Conservation (phyloP, 2,888 invertebrate genomes). For the Thecophora atra region DNA sequence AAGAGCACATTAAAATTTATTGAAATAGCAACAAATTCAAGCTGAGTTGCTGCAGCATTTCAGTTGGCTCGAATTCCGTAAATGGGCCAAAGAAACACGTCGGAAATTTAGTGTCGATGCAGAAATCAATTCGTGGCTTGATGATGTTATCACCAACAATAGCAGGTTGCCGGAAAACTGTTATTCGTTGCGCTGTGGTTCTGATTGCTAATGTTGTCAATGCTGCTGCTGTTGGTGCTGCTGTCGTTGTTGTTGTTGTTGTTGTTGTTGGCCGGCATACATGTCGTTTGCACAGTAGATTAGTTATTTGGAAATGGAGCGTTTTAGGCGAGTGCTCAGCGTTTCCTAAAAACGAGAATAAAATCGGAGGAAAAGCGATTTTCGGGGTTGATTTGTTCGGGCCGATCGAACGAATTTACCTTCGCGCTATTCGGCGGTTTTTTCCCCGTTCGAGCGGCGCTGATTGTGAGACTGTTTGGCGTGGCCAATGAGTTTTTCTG, state of each 20-base stretch:
- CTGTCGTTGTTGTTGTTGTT: not conserved
- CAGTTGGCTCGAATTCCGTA: not conserved
- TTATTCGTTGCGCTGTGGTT: conserved; percentile 7
- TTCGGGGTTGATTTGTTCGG: conserved; percentile 16
- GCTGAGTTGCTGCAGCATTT: conserved; percentile 19
- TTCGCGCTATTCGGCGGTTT: not conserved
- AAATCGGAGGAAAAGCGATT: not conserved
- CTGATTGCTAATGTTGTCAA: not conserved
- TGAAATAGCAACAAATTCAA: too few relatives aligned
- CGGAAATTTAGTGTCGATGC: not conserved
- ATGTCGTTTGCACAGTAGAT: conserved; percentile 9
- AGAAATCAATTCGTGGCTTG: conserved; percentile 27
- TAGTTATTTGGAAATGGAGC: not conserved
- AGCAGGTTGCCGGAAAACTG: conserved; percentile 28
- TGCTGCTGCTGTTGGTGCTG: conserved; percentile 1
- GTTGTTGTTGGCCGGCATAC: conserved; percentile 6
- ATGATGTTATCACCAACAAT: conserved; percentile 31
- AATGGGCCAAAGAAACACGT: conserved; percentile 47
- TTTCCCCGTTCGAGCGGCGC: not conserved
- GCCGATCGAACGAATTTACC: too few relatives aligned
- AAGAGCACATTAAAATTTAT: too few relatives aligned
- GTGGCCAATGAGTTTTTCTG: conserved; percentile 25
- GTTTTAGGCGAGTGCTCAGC: not conserved
- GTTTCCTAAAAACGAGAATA: not conserved
- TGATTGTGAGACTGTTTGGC: conserved; percentile 29